These are phyloP conservation scores for Phoxinus dragarum DNA, from an alignment of 2,797 vertebrate species.

Conservation along the genomic window DNA sequence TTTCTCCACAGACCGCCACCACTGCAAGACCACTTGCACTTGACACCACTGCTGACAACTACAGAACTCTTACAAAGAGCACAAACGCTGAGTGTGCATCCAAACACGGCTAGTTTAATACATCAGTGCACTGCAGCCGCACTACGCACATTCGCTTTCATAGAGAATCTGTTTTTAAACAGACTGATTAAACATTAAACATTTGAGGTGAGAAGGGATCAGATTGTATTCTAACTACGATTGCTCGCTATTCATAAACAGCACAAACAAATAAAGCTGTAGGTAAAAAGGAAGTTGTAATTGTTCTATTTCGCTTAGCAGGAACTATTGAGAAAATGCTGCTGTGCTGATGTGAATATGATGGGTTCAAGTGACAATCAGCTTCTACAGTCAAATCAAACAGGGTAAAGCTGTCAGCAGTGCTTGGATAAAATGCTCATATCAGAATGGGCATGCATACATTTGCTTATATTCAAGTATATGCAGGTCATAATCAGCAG, in stretches of 20 bases:
- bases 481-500: neutral
- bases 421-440: neutral
- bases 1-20: slow-evolving; percentile 1
- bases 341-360: slow-evolving; percentile 11
- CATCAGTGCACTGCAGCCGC: neutral
- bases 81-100: neutral
- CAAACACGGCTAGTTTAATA: neutral
- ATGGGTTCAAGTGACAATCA: neutral
- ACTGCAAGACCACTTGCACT: slow-evolving; percentile 20
- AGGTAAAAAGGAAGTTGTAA: slow-evolving; percentile 13
- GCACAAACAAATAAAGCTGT: slow-evolving; percentile 11
- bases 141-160: neutral
- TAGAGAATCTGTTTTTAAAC: neutral
- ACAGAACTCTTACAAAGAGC: neutral
- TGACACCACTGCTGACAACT: slow-evolving; percentile 18
- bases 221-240: neutral
- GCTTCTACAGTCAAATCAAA: neutral
- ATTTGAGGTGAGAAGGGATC: neutral
- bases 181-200: neutral
- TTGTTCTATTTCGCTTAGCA: neutral
- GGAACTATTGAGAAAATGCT: neutral
- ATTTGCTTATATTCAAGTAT: neutral
- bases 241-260: neutral
- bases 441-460: neutral
- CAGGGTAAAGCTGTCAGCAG: neutral